phyloP scores from a whole-genome alignment of 2,113 vertebrate genomes.

The Anhinga rufa region DNA sequence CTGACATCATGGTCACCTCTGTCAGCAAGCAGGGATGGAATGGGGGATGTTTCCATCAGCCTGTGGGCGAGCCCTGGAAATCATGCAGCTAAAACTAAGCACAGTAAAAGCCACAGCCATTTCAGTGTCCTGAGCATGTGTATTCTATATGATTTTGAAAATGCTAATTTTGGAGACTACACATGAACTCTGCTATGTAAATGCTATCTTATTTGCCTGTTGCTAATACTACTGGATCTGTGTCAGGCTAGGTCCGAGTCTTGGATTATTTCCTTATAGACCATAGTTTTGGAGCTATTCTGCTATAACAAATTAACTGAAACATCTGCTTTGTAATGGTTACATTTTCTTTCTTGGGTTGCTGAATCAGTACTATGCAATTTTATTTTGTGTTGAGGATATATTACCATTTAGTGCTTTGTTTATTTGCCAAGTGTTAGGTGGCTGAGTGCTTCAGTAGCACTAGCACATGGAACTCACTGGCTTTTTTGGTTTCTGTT shows the following conservation, averaged over 20 bases:
- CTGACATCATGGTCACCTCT: neutral
- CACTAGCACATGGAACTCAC: neutral
- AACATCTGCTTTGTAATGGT: neutral
- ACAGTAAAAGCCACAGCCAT: neutral
- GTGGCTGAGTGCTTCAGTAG: neutral
- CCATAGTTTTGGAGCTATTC: neutral
- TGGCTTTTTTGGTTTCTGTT: neutral
- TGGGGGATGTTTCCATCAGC: neutral
- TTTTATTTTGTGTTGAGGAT: neutral
- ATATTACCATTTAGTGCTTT: neutral
- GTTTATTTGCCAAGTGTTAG: neutral
- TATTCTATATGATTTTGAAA: neutral
- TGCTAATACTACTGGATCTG: neutral
- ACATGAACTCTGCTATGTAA: neutral
- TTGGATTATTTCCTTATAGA: neutral
- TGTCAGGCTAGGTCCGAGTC: neutral
- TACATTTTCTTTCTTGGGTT: neutral
- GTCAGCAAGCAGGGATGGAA: neutral
- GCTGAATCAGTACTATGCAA: neutral
- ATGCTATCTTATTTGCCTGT: neutral
- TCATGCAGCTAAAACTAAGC: neutral
- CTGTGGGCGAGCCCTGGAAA: neutral
- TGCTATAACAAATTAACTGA: neutral
- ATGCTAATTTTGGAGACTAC: neutral
- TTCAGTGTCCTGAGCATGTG: neutral